Conservation (phyloP, 1,140 invertebrate genomes). For the Apis florea region DNA sequence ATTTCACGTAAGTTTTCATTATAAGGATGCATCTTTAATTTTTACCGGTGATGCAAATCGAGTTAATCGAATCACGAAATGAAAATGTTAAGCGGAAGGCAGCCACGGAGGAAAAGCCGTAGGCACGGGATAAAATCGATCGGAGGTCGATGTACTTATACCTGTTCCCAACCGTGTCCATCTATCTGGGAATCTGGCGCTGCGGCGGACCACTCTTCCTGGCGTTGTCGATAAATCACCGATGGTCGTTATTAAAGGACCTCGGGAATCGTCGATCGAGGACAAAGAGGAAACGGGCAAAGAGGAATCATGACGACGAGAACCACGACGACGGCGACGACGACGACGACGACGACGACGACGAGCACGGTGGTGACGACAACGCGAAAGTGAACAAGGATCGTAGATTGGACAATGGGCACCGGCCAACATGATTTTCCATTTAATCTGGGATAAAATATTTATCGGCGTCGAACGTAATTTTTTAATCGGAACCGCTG, state of each 20-base stretch:
- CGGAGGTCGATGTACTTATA: slow-evolving; percentile 55
- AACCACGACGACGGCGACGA: not conserved
- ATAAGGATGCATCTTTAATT: too few species aligned
- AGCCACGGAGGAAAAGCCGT: not conserved
- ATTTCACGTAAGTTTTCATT: too few species aligned
- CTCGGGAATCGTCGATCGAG: slow-evolving; percentile 52
- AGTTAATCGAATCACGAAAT: slow-evolving; percentile 21
- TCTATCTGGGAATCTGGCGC: slow-evolving; percentile 56
- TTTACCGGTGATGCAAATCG: too few species aligned
- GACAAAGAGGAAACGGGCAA: slow-evolving; percentile 36
- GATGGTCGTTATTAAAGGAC: slow-evolving; percentile 63
- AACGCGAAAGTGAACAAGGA: slow-evolving; percentile 27
- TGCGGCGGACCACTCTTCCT: slow-evolving; percentile 49
- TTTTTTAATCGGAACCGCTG: slow-evolving; percentile 20
- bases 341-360: not conserved
- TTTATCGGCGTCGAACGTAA: slow-evolving; percentile 30
- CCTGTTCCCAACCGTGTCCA: slow-evolving; percentile 53
- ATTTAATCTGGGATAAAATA: slow-evolving; percentile 34
- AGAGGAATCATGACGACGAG: not conserved
- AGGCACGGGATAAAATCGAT: slow-evolving; percentile 50
- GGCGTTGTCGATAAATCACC: slow-evolving; percentile 66
- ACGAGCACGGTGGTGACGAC: not conserved
- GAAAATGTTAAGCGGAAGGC: slow-evolving; percentile 27
- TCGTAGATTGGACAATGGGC: slow-evolving; percentile 41
- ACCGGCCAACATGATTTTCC: slow-evolving; percentile 28